Conservation (phyloP, 2,113 vertebrate species). For the Galemys pyrenaicus region DNA sequence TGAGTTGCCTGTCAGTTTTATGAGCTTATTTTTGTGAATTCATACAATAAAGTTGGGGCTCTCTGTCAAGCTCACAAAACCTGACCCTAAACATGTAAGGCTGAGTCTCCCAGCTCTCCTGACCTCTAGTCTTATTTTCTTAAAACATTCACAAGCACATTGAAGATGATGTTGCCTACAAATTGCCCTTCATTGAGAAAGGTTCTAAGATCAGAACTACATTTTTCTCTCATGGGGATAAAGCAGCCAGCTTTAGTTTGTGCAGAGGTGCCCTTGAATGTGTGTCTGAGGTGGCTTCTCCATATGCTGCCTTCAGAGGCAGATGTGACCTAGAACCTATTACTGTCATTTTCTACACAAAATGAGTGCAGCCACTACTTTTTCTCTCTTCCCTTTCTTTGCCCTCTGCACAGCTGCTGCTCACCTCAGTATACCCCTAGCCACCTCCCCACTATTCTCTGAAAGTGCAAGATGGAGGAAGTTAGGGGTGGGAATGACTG, state of each 20-base stretch:
- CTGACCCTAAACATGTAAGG: not conserved
- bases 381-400: not conserved
- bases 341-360: conserved; percentile 6
- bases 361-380: not conserved
- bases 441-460: not conserved
- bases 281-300: not conserved
- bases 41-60: not conserved
- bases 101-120: not conserved
- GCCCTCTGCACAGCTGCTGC: not conserved
- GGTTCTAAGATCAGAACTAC: not conserved
- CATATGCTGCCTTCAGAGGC: conserved; percentile 54
- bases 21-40: not conserved
- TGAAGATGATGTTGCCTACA: not conserved
- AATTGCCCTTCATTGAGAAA: conserved; percentile 11
- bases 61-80: not conserved
- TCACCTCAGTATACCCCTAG: not conserved
- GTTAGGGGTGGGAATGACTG: not conserved
- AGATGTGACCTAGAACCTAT: conserved; percentile 49
- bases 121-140: not conserved
- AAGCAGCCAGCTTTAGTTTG: conserved; percentile 48
- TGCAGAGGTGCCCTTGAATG: not conserved
- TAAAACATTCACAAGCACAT: not conserved
- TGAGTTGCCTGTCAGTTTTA: not conserved
- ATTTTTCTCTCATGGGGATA: conserved; percentile 52
- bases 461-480: not conserved